Evolutionary conservation across 1,140 invertebrate species (phyloP), one percentile per base, ranked within the genome.

Genomic region (Drosophila bifasciata): DNA sequence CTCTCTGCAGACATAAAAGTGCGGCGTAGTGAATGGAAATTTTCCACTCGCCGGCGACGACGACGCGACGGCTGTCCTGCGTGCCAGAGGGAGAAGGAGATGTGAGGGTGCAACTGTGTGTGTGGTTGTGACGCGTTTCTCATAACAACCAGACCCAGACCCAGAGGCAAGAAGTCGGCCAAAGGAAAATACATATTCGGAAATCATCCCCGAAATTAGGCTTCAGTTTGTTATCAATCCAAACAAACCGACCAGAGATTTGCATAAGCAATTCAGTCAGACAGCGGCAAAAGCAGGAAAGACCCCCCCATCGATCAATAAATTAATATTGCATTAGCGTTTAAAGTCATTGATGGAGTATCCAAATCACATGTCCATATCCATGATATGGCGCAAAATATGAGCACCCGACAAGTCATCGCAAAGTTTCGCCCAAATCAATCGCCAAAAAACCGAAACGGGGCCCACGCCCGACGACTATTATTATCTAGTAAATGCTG

Each of bases 161-260:
- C 16, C 57, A 46, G 44, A 41, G 46, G 41, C 36, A 7, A 39
- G 25, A 60, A 39, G 11, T 40, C 39, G 49, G 50, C 15, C 39
- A 39, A 21, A 45, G 11, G 49, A 45, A 43, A 41, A n/a, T n/a
- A n/a, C n/a, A n/a, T 49, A 56, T 11, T 1, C 23, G 23, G 36
- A 52, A 85, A 84, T 61, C 80, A 84, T 85, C 80, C 80, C 80
- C 81, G 76, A 85, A 85, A 85, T 86, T 85, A 85, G 76, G 55
- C 80, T 85, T 80, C 7, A 70, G 39, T 80, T 85, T 80, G 80
- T 85, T 85, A 83, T 83, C 74, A 78, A 60, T 49, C 55, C 16
- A 80, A 71, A 79, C 72, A 68, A 64, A 74, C 70, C 58, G 46
- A 36, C 63, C 23, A 56, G 36, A 66, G 58, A 73, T 73, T 74